Evolutionary conservation across 2,888 invertebrate genomes (phyloP).

Genomic region (Tuta absoluta): DNA sequence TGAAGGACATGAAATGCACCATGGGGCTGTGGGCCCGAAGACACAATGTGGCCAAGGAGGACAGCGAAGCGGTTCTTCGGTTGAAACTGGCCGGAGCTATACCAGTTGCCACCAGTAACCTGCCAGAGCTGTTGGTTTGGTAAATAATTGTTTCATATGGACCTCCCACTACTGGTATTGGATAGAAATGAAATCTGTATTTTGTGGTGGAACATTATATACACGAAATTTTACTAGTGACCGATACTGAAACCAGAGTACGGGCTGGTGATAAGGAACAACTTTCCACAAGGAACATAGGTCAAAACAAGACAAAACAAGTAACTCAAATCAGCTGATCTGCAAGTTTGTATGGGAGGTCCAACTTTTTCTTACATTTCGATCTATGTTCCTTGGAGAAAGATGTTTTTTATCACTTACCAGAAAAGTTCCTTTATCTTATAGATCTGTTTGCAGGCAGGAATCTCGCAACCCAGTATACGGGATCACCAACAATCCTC

Average conservation of each 20-base stretch:
- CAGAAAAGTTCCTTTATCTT: background rate
- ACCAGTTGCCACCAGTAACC: conserved; percentile 91
- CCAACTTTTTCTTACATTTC: too few species aligned
- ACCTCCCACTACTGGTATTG: background rate
- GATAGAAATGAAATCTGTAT: too few species aligned
- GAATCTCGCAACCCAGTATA: conserved; percentile 94
- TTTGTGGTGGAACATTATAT: too few species aligned
- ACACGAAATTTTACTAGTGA: too few species aligned
- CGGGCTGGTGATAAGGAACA: too few species aligned
- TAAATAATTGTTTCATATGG: conserved; percentile 40
- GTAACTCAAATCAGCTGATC: too few species aligned
- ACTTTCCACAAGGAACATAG: too few species aligned
- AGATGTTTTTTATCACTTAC: too few species aligned
- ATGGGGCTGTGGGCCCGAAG: conserved; percentile 84
- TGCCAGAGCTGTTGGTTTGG: conserved; percentile 97
- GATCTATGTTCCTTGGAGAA: too few species aligned
- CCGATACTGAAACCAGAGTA: too few species aligned
- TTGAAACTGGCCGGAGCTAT: conserved; percentile 93
- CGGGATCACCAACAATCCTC: conserved; percentile 95
- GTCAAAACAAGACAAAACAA: too few species aligned
- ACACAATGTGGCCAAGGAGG: conserved; percentile 83
- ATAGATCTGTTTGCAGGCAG: conserved; percentile 67
- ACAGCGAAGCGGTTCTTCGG: conserved; percentile 87
- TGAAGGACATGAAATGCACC: conserved; percentile 87
- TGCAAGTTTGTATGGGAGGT: too few species aligned